A percentile compares a stretch with the other conserved stretches of the same genome.
These are phyloP conservation scores for Alfaro cultratus DNA, from an alignment of 2,797 vertebrate genomes.

Conservation along the genomic window DNA sequence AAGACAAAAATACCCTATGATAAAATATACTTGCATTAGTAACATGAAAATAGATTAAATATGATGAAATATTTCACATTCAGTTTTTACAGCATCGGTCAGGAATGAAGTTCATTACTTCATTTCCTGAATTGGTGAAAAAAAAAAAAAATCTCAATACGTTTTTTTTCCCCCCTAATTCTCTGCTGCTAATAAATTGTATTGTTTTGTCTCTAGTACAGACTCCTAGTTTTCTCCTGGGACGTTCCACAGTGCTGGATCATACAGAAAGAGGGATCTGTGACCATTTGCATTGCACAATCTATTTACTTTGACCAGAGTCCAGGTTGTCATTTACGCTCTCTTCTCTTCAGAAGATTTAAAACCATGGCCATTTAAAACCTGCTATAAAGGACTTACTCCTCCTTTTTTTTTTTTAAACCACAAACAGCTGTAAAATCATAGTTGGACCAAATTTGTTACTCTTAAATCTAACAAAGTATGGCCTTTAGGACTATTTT, in stretches of 20 bases:
- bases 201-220: not conserved
- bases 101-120: not conserved
- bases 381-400: not conserved
- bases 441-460: not conserved
- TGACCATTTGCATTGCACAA: constrained; percentile 2
- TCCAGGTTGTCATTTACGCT: not conserved
- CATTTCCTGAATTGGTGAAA: not conserved
- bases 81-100: not conserved
- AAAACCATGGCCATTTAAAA: not conserved
- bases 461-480: not conserved
- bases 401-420: too few relatives aligned
- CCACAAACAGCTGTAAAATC: not conserved
- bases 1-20: not conserved
- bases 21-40: not conserved
- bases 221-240: not conserved
- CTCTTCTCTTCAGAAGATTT: not conserved
- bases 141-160: not conserved
- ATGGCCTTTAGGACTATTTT: not conserved
- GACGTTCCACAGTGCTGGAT: not conserved
- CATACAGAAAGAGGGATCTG: not conserved
- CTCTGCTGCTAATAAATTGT: not conserved
- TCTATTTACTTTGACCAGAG: not conserved
- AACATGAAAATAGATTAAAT: not conserved
- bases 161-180: not conserved
- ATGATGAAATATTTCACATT: not conserved